phyloP scores from a whole-genome alignment of 2,888 invertebrate genomes.

The Xanthia icteritia region DNA sequence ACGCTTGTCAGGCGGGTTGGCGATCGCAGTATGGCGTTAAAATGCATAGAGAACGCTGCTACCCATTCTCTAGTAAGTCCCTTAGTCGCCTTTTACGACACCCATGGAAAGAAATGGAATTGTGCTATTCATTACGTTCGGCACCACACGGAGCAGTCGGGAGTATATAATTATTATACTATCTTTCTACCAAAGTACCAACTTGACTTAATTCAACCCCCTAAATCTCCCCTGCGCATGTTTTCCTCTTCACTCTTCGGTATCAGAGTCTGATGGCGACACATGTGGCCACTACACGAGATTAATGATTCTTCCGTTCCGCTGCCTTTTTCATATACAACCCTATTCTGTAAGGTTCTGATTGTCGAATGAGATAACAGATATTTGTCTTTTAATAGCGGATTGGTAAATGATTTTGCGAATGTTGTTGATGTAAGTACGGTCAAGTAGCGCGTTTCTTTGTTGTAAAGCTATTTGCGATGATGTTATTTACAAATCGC shows the following conservation, averaged over 20 bases:
- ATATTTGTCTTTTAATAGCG: background rate
- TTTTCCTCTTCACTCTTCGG: slow-evolving; percentile 27
- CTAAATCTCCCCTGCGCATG: slow-evolving; percentile 4
- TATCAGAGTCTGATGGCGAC: slow-evolving; percentile 45
- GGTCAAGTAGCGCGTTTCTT: no score
- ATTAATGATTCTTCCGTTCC: slow-evolving; percentile 60
- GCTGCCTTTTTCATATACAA: slow-evolving; percentile 41
- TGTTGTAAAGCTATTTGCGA: no score
- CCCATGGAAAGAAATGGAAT: no score
- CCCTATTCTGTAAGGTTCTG: slow-evolving; percentile 35
- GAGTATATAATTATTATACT: no score
- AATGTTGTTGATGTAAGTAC: background rate
- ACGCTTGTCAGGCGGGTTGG: no score
- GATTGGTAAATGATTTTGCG: background rate
- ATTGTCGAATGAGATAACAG: background rate
- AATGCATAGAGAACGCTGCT: no score
- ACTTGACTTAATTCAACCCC: slow-evolving; percentile 24
- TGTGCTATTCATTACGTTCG: no score
- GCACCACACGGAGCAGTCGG: no score
- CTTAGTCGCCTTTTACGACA: no score
- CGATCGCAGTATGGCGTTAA: no score
- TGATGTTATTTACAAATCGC: no score
- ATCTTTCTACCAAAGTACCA: background rate
- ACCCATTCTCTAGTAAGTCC: no score
- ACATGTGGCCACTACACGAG: slow-evolving; percentile 50